Base-by-base conservation (phyloP, 2,888 invertebrate species). In the Venusia cambrica region DNA sequence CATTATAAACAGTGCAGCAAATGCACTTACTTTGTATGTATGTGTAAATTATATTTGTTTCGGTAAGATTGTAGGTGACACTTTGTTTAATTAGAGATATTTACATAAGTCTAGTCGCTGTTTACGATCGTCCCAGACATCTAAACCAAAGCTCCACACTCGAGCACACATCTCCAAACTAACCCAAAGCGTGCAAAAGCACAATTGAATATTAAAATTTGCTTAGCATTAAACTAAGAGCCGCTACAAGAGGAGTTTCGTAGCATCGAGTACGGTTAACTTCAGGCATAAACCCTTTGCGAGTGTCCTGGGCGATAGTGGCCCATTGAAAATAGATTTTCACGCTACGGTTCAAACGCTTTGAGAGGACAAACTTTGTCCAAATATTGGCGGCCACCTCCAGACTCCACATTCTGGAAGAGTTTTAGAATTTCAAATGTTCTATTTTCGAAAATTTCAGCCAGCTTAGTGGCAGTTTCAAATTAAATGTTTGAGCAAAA, bases 321-420 rank as follows among this genome's bases (percentile, higher is more conserved):
- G 55, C 51, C 75, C 84, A 85, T 87, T 84, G 78, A 83, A 85
- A 85, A 84, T 85, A 84, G 85, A 85, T 85, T 84, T 84, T 79
- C 85, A 84, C 81, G 81, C 80, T 75, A 68, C 76, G 69, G 69
- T 67, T 62, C 54, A 62, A 68, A 65, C 62, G 68, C 65, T 72
- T 72, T 67, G 69, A 73, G 69, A 62, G 68, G 40, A 51, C 42
- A n/a, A 84, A 84, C 77, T 85, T 80, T 57, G 70, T 69, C 62
- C 62, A 80, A 83, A 83, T 72, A 77, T 77, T 72, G 60, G 56
- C 51, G 47, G 52, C 43, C 48, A 51, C n/a, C n/a, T n/a, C n/a
- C n/a, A n/a, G n/a, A n/a, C 48, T 53, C 38, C 45, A 45, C 35
- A 43, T 54, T 56, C 45, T 43, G 35, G 37, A 49, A 42, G 55